Percentiles rank a stretch among this genome's conserved stretches.
Conservation (phyloP, 37 sponge, comb jelly and placozoan genomes). For the Beroe ovata region DNA sequence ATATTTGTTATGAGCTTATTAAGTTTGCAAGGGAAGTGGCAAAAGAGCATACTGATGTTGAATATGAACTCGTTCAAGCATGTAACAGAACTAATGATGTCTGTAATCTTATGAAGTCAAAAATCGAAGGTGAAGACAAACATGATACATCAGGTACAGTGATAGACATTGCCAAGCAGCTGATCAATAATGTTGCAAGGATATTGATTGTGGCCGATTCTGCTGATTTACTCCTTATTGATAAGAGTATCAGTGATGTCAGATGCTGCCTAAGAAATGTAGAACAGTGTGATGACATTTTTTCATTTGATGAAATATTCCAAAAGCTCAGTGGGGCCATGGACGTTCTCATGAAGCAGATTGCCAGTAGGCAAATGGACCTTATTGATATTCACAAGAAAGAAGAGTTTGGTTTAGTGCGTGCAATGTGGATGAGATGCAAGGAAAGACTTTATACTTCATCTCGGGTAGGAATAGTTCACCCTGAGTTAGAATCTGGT, state of each 20-base stretch:
- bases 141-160: slow-evolving; percentile 18
- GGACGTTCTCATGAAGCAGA: slow-evolving; percentile 48
- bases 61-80: slow-evolving; percentile 27
- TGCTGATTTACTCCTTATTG: slow-evolving; percentile 45
- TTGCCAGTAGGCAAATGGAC: slow-evolving; percentile 55
- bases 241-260: slow-evolving; percentile 26
- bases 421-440: slow-evolving; percentile 56
- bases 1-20: slow-evolving; percentile 8
- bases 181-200: slow-evolving; percentile 40
- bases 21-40: slow-evolving; percentile 55
- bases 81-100: slow-evolving; percentile 56
- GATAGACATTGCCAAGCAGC: slow-evolving; percentile 34
- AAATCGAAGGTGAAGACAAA: slow-evolving; percentile 34
- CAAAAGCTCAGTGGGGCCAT: slow-evolving; percentile 1
- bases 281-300: slow-evolving; percentile 14
- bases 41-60: slow-evolving; percentile 44
- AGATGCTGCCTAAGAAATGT: background rate
- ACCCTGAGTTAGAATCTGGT: slow-evolving; percentile 49
- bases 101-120: slow-evolving; percentile 12
- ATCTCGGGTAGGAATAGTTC: slow-evolving; percentile 29
- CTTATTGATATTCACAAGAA: slow-evolving; percentile 15
- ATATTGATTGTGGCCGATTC: slow-evolving; percentile 38
- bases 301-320: slow-evolving; percentile 22
- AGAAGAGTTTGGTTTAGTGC: slow-evolving; percentile 18
- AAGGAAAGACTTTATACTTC: slow-evolving; percentile 39